phyloP scores from a whole-genome alignment of 2,113 vertebrate species.

The chimpanzee (Pan troglodytes) region NHGRI_mPanTro3-v2.1_pri NC_072411.2:140668501-140669000 shows the following conservation, averaged over 20 bases:
- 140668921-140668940: background rate
- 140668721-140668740: background rate
- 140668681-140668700: background rate
- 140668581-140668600: background rate
- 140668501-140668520: background rate
- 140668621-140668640: background rate
- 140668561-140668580: background rate
- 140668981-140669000: background rate
- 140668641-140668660: background rate
- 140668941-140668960: background rate
- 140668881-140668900: background rate
- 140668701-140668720: background rate
- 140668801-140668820: background rate
- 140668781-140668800: background rate
- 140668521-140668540: slow-evolving; percentile 1
- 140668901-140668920: background rate
- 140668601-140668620: background rate
- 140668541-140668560: background rate
- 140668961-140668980: background rate
- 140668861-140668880: background rate
- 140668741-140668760: background rate
- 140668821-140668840: background rate
- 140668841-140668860: background rate
- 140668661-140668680: background rate
- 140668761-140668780: background rate